Conservation (phyloP, 2,797 vertebrate genomes). For the Alcedo quadribrachys region DNA sequence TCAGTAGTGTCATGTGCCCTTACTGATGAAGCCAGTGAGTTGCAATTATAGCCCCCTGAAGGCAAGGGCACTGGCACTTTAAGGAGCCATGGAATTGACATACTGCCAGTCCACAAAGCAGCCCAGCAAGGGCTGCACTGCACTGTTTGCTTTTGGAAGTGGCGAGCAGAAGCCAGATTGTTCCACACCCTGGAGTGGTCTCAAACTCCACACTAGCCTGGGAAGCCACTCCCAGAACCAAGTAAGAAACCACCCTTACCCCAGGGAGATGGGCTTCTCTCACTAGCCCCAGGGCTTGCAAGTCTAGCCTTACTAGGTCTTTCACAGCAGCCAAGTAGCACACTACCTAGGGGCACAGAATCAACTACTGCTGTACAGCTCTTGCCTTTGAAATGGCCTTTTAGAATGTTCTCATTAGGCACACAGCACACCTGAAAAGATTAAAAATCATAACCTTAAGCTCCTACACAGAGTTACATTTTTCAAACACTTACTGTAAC, state of each 20-base stretch:
- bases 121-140: neutral
- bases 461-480: neutral
- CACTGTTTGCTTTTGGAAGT: neutral
- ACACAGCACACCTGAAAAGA: neutral
- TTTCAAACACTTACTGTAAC: neutral
- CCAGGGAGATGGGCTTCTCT: neutral
- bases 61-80: neutral
- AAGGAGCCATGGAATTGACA: neutral
- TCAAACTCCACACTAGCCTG: neutral
- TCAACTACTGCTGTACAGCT: neutral
- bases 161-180: neutral
- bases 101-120: neutral
- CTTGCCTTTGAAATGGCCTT: neutral
- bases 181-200: neutral
- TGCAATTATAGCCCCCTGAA: neutral
- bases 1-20: neutral
- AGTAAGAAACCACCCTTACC: neutral
- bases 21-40: neutral
- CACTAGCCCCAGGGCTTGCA: neutral
- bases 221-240: neutral
- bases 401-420: neutral
- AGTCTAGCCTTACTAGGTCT: neutral
- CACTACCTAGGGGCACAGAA: neutral
- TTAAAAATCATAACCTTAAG: neutral
- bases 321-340: neutral